A percentile compares a stretch with the other conserved stretches of the same genome.
Conservation (phyloP, 2,113 vertebrate genomes). For the Lagopus leucura region DNA sequence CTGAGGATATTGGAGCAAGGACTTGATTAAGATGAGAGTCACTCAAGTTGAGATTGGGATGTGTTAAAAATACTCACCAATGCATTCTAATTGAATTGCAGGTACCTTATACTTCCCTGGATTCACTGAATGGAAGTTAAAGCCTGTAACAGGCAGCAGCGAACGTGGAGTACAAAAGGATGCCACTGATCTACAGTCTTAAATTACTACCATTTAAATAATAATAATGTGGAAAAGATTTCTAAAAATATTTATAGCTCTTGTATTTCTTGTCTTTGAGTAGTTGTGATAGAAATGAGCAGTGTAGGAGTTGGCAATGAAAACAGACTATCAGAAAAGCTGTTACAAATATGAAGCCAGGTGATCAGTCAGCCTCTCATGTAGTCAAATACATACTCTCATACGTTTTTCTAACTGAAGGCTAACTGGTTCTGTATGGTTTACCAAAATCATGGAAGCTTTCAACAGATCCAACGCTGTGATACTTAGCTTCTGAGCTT, state of each 20-base stretch:
- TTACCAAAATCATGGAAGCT: background rate
- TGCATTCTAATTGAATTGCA: background rate
- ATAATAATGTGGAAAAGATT: background rate
- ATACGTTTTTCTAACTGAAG: background rate
- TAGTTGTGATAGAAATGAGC: background rate
- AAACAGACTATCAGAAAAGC: background rate
- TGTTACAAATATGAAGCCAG: background rate
- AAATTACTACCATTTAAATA: background rate
- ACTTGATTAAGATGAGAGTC: background rate
- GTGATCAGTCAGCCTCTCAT: background rate
- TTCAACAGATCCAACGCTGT: background rate
- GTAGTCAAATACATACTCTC: background rate
- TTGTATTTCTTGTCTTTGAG: background rate
- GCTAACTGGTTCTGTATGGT: background rate
- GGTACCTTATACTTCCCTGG: background rate
- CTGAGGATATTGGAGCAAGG: background rate
- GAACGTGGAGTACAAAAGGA: background rate
- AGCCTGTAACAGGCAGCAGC: background rate
- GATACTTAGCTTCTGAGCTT: background rate
- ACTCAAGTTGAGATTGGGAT: background rate
- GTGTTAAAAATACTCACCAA: background rate
- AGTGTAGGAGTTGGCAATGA: background rate
- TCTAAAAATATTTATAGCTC: background rate
- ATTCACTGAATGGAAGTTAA: background rate
- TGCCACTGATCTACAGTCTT: background rate